Evolutionary conservation across 1,140 invertebrate genomes (phyloP).

Genomic region (Aphelenchoides besseyi): DNA sequence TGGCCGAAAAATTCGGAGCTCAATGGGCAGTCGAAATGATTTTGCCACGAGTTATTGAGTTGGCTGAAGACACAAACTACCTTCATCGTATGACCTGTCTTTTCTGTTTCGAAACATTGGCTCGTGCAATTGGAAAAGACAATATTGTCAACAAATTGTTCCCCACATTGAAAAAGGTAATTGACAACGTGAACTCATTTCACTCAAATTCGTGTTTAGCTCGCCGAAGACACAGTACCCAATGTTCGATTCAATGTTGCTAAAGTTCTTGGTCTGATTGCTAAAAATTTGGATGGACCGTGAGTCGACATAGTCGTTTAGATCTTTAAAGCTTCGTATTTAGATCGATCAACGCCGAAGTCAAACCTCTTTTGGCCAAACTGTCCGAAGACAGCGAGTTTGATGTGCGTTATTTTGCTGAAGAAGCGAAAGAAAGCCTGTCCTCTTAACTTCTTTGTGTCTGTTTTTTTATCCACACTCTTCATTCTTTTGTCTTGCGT

Average conservation of each 20-base stretch:
- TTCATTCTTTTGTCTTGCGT: too few species aligned
- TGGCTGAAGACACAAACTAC: constrained; percentile 88
- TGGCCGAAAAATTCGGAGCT: constrained; percentile 94
- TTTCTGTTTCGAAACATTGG: constrained; percentile 94
- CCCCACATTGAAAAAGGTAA: constrained; percentile 75
- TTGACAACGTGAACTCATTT: not conserved
- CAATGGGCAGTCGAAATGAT: constrained; percentile 95
- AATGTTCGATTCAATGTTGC: constrained; percentile 99
- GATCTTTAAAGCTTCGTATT: constrained; percentile 66
- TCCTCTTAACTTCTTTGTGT: constrained; percentile 52
- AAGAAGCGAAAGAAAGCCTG: constrained; percentile 77
- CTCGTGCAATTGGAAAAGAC: constrained; percentile 88
- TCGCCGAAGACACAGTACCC: constrained; percentile 90
- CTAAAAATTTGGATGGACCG: constrained; percentile 79
- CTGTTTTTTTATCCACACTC: not conserved
- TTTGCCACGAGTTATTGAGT: constrained; percentile 88
- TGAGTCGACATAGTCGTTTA: constrained; percentile 62
- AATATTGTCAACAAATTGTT: constrained; percentile 85
- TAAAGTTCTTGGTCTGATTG: constrained; percentile 91
- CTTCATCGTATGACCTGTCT: constrained; percentile 97
- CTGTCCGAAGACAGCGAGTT: constrained; percentile 87
- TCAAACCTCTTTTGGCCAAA: constrained; percentile 91
- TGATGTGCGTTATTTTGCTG: constrained; percentile 96
- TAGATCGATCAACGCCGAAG: constrained; percentile 83
- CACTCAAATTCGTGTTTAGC: constrained; percentile 66